phyloP scores from a whole-genome alignment of 2,888 invertebrate genomes.

The Caradrina kadenii region DNA sequence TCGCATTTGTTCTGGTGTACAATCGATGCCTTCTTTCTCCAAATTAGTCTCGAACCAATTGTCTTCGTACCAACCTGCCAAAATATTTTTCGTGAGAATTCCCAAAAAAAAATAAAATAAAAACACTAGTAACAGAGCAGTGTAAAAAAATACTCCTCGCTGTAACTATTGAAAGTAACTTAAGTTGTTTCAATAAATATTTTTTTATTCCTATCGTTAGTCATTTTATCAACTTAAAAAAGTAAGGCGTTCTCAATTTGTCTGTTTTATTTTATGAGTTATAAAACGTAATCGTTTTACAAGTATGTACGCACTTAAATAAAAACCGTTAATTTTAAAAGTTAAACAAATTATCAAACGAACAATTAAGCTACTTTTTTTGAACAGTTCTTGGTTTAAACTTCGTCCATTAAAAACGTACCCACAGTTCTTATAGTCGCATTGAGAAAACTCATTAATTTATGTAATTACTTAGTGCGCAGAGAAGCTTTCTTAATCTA shows the following conservation, averaged over 20 bases:
- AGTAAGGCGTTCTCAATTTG: neutral
- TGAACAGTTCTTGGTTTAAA: conserved; percentile 10
- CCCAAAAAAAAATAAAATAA: neutral
- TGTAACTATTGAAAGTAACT: too few species aligned
- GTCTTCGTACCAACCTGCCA: conserved; percentile 98
- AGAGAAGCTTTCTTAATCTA: conserved; percentile 30
- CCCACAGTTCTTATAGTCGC: conserved; percentile 19
- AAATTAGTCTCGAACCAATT: conserved; percentile 99
- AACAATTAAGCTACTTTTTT: conserved; percentile 3
- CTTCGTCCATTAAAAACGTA: conserved; percentile 28
- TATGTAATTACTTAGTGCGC: conserved; percentile 31
- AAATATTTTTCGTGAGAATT: conserved; percentile 4
- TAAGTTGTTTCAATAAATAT: too few species aligned
- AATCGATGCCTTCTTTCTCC: conserved; percentile 96
- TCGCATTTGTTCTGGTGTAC: conserved; percentile 98
- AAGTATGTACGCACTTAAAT: neutral
- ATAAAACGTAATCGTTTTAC: neutral
- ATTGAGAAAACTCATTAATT: conserved; percentile 26
- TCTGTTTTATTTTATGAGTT: neutral
- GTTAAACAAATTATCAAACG: conserved; percentile 7
- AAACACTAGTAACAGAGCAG: too few species aligned
- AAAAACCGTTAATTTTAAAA: conserved; percentile 16
- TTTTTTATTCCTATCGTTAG: too few species aligned
- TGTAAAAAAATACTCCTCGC: too few species aligned
- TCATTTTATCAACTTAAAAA: neutral